A percentile compares a stretch with the other conserved stretches of the same genome.
phyloP scores from a whole-genome alignment of 2,113 vertebrate species.

The Xiphorhynchus elegans region DNA sequence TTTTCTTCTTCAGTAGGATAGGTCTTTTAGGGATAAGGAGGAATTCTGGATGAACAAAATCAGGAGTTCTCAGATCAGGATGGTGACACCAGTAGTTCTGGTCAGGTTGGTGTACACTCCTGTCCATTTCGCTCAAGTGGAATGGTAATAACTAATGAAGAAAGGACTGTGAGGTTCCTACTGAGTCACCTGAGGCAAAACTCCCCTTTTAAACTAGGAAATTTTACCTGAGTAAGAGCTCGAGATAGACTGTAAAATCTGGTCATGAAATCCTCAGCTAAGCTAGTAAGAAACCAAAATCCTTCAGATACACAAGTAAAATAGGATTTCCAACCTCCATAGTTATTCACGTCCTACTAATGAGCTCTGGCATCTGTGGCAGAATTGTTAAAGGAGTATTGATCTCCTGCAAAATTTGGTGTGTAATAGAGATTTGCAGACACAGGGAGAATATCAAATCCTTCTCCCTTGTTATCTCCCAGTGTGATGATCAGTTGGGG shows the following conservation, averaged over 20 bases:
- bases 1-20: background rate
- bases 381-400: conserved; percentile 39
- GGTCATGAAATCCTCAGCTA: conserved; percentile 39
- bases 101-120: background rate
- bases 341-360: conserved; percentile 42
- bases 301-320: conserved; percentile 63
- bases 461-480: conserved; percentile 3
- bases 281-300: conserved; percentile 51
- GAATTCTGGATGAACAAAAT: background rate
- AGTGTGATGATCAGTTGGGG: background rate
- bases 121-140: background rate
- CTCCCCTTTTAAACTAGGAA: background rate
- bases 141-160: background rate
- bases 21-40: background rate
- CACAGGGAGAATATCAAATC: background rate
- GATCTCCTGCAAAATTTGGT: conserved; percentile 52
- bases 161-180: background rate
- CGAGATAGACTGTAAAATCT: background rate
- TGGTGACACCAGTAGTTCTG: background rate
- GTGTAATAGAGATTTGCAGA: background rate
- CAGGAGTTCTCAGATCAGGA: background rate
- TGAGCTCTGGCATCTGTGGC: conserved; percentile 39
- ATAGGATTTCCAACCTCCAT: conserved; percentile 42
- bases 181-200: background rate
- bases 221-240: conserved; percentile 28